Evolutionary conservation across 2,888 invertebrate genomes (phyloP).

Genomic region (Cerastoderma edule): DNA sequence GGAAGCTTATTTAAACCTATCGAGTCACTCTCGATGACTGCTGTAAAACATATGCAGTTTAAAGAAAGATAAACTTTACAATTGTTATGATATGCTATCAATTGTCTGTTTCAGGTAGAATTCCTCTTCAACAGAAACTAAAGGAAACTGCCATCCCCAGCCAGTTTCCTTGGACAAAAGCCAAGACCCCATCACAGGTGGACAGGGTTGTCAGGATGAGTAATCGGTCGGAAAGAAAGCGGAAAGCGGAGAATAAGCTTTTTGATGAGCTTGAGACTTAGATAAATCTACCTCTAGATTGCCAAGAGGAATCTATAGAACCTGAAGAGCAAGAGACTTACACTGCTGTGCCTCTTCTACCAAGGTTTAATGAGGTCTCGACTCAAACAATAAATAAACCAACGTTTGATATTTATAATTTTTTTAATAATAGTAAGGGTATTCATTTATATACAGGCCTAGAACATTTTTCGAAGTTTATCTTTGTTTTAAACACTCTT

Average conservation of each 20-base stretch:
- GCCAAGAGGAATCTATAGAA: background rate
- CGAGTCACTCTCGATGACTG: too few species aligned
- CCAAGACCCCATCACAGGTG: background rate
- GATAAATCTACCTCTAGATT: background rate
- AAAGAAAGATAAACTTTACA: too few species aligned
- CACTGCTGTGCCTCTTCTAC: background rate
- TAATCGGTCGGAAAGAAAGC: background rate
- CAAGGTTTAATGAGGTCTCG: background rate
- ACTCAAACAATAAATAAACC: background rate
- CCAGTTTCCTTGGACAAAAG: slow-evolving; percentile 13
- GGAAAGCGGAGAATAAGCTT: background rate
- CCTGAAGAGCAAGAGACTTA: background rate
- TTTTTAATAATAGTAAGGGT: background rate
- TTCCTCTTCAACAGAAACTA: background rate
- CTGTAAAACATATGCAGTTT: too few species aligned
- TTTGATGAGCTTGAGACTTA: background rate
- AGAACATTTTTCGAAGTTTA: slow-evolving; percentile 30
- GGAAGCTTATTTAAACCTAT: too few species aligned
- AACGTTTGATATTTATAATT: background rate
- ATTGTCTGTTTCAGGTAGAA: background rate
- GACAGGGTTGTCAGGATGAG: background rate
- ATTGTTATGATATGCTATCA: too few species aligned
- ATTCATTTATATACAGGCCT: slow-evolving; percentile 22
- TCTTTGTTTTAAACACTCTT: slow-evolving; percentile 30
- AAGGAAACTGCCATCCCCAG: slow-evolving; percentile 15